Evolutionary conservation across 1,140 invertebrate genomes (phyloP).

Genomic region (Stegodyphus mimosarum): DNA sequence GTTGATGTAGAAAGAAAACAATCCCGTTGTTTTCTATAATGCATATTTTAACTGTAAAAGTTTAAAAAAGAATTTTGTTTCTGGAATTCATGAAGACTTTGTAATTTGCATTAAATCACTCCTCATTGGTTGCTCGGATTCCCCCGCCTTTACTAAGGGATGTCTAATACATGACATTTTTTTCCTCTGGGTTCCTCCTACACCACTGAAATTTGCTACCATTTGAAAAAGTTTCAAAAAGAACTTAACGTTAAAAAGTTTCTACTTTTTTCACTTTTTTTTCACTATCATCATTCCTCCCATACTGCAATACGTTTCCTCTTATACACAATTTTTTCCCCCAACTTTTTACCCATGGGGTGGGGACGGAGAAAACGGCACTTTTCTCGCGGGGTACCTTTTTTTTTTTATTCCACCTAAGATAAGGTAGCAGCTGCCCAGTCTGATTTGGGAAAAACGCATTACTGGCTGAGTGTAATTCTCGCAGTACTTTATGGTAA

Average conservation of each 20-base stretch:
- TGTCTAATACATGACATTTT: not conserved
- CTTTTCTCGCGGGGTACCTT: not conserved
- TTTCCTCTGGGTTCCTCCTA: not conserved
- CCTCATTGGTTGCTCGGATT: slow-evolving; percentile 3
- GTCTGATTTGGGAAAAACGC: slow-evolving; percentile 57
- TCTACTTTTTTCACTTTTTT: slow-evolving; percentile 1
- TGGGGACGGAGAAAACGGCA: not conserved
- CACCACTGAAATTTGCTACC: slow-evolving; percentile 36
- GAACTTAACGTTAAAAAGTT: slow-evolving; percentile 26
- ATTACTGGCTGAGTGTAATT: slow-evolving; percentile 58
- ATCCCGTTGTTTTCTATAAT: no score
- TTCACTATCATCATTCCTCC: not conserved
- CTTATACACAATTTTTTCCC: slow-evolving; percentile 19
- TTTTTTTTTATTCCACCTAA: slow-evolving; percentile 41
- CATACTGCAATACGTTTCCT: not conserved
- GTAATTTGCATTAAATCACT: slow-evolving; percentile 28
- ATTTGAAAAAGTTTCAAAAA: slow-evolving; percentile 59
- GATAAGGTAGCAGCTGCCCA: slow-evolving; percentile 55
- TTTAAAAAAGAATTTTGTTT: no score
- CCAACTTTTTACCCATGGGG: slow-evolving; percentile 14
- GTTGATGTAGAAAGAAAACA: no score
- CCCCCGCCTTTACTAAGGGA: slow-evolving; percentile 1
- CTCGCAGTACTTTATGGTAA: slow-evolving; percentile 60
- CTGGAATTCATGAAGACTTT: no score
- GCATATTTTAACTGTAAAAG: no score